These are phyloP conservation scores for Leucopsar rothschildi DNA, from an alignment of 2,113 vertebrate genomes.

Conservation along the genomic window DNA sequence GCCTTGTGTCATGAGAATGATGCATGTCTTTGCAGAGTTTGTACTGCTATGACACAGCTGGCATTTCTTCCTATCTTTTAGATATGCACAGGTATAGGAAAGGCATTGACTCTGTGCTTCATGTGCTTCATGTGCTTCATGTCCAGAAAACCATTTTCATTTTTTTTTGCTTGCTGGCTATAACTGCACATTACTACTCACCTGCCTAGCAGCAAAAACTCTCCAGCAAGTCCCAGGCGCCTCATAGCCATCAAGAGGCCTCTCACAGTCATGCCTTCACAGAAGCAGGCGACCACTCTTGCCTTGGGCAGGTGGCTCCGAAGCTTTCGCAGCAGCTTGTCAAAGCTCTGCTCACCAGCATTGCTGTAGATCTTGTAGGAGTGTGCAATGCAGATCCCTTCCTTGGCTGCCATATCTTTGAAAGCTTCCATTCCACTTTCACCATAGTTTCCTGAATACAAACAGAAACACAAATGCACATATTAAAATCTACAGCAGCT, in stretches of 20 bases:
- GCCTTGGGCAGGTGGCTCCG: conserved; percentile 91
- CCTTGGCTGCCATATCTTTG: conserved; percentile 95
- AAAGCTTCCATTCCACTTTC: conserved; percentile 99
- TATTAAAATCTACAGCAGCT: neutral
- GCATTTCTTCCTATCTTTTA: neutral
- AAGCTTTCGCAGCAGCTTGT: conserved; percentile 89
- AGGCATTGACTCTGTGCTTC: neutral
- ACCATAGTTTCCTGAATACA: conserved; percentile 89
- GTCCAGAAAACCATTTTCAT: neutral
- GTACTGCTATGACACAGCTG: neutral
- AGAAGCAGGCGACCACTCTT: conserved; percentile 95
- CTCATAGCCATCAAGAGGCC: conserved; percentile 97
- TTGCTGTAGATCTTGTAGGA: conserved; percentile 99
- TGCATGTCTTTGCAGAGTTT: neutral
- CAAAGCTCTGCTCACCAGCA: conserved; percentile 93
- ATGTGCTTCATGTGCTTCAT: accelerated
- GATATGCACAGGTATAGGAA: accelerated
- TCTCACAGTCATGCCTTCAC: conserved; percentile 96
- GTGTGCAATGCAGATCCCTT: conserved; percentile 97
- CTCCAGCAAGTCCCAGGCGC: conserved; percentile 86
- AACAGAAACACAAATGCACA: neutral
- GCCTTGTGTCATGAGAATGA: neutral
- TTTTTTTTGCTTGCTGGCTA: neutral
- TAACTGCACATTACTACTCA: conserved; percentile 67
- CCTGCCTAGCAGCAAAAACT: conserved; percentile 96